Evolutionary conservation across 1,140 invertebrate genomes (phyloP).

Genomic region (Pogonus chalceus): DNA sequence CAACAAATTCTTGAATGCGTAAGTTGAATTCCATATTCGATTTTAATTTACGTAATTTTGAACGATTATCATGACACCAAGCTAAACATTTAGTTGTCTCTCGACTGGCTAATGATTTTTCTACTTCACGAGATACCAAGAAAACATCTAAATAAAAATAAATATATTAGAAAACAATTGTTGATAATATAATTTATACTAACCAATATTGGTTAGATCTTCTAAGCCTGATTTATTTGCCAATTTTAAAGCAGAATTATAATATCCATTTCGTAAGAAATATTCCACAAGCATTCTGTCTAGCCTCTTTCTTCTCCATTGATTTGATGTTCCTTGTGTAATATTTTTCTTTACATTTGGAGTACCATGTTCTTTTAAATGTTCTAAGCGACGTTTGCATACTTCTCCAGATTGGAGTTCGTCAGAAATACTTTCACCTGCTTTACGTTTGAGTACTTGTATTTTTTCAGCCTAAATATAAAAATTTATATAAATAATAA

Average conservation of each 20-base stretch:
- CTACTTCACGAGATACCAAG: slow-evolving; percentile 80
- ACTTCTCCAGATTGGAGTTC: slow-evolving; percentile 79
- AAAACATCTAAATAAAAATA: slow-evolving; percentile 61
- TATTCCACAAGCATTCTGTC: slow-evolving; percentile 96
- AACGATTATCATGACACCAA: slow-evolving; percentile 97
- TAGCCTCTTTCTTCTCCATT: slow-evolving; percentile 79
- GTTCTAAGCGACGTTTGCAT: slow-evolving; percentile 83
- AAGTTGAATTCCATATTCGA: slow-evolving; percentile 87
- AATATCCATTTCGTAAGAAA: slow-evolving; percentile 90
- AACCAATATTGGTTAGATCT: slow-evolving; percentile 85
- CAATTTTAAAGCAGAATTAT: slow-evolving; percentile 79
- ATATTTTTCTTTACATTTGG: slow-evolving; percentile 28
- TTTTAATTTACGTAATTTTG: slow-evolving; percentile 87
- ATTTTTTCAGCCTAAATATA: slow-evolving; percentile 61
- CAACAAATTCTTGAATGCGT: slow-evolving; percentile 86
- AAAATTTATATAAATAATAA: slow-evolving; percentile 12
- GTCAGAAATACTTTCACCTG: slow-evolving; percentile 83
- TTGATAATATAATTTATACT: slow-evolving; percentile 17
- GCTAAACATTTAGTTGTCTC: slow-evolving; percentile 84
- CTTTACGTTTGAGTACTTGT: slow-evolving; percentile 85
- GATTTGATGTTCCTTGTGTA: slow-evolving; percentile 50
- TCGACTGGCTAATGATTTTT: slow-evolving; percentile 61
- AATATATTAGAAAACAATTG: not conserved
- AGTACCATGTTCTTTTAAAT: slow-evolving; percentile 71
- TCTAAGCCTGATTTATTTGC: slow-evolving; percentile 74